These are phyloP conservation scores for Cerceris rybyensis DNA, from an alignment of 2,888 invertebrate genomes.

Conservation along the genomic window DNA sequence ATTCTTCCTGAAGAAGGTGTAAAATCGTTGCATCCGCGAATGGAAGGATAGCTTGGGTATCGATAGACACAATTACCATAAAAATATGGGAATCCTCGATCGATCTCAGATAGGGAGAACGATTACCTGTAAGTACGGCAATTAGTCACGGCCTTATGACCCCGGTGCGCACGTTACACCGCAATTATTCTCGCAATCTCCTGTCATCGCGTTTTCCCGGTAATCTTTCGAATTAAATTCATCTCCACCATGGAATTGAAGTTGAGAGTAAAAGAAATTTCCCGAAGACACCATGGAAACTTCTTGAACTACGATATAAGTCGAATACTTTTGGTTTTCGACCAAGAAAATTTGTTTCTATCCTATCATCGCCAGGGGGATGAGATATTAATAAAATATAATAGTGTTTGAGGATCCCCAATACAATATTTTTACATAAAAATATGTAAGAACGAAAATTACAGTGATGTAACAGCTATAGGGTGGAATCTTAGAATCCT, in stretches of 20 bases:
- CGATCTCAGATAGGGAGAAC: slow-evolving; percentile 51
- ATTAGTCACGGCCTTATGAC: slow-evolving; percentile 66
- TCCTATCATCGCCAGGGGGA: neutral
- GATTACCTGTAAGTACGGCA: slow-evolving; percentile 51
- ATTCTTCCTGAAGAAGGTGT: neutral
- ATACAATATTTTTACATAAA: neutral
- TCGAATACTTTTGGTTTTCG: no score
- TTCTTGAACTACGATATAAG: no score
- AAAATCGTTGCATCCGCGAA: neutral
- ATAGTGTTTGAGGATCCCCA: no score
- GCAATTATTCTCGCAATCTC: slow-evolving; percentile 68
- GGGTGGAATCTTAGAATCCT: no score
- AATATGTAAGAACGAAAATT: neutral
- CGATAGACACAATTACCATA: slow-evolving; percentile 55
- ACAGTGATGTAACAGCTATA: no score
- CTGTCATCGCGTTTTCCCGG: slow-evolving; percentile 69
- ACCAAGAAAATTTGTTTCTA: no score
- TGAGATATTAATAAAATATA: no score
- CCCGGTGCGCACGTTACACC: slow-evolving; percentile 40
- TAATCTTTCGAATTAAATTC: slow-evolving; percentile 57
- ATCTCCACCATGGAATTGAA: slow-evolving; percentile 13
- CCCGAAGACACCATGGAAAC: no score
- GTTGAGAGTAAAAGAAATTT: no score
- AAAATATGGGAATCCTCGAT: slow-evolving; percentile 45
- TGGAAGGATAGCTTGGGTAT: slow-evolving; percentile 13